Evolutionary conservation across 1,140 invertebrate species (phyloP), one percentile per base, ranked within the genome.

Genomic region (Plutomurus gul): DNA sequence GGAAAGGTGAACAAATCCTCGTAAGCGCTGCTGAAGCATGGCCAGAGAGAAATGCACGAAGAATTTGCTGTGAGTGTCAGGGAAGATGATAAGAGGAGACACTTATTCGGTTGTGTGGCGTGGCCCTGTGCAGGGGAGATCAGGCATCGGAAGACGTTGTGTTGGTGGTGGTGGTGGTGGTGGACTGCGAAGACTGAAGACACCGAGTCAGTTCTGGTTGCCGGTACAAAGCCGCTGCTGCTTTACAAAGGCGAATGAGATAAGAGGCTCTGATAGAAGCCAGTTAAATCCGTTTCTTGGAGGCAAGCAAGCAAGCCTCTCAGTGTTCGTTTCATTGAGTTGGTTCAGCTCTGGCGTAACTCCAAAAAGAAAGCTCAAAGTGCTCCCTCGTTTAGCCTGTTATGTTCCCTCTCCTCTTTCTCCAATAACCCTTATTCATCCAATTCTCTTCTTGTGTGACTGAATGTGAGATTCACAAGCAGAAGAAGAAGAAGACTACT

Each of bases 331-430:
- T 36, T 60, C n/a, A 36, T 25, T 72, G 60, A 4, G 18, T 71
- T 71, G 3, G 3, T 71, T 40, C 3, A 18, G 20, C 36, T 77
- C 51, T 78, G 65, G 76, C 75, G 16, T 20, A 39, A 76, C 75
- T 76, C 75, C 75, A 78, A 72, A 77, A 78, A 37, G 65, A 72
- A 78, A 76, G 46, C 47, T 76, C n/a, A 33, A 75, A 77, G 70
- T 72, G 36, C 70, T 72, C 39, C 36, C 70, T 72, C 70, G 70
- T 72, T 72, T 46, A 72, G 70, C 70, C 70, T 43, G 25, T 43
- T 20, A 72, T 40, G 37, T 43, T 72, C 70, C 70, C 70, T 72
- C 65, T 37, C 37, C 65, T 71, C 36, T 72, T 72, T 72, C 70
- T 72, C 70, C 70, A 72, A 72, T 72, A 72, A 72, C 70, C 70